A percentile compares a stretch with the other conserved stretches of the same genome.
phyloP scores from a whole-genome alignment of 2,797 vertebrate species.

The Eidolon dupreanum region DNA sequence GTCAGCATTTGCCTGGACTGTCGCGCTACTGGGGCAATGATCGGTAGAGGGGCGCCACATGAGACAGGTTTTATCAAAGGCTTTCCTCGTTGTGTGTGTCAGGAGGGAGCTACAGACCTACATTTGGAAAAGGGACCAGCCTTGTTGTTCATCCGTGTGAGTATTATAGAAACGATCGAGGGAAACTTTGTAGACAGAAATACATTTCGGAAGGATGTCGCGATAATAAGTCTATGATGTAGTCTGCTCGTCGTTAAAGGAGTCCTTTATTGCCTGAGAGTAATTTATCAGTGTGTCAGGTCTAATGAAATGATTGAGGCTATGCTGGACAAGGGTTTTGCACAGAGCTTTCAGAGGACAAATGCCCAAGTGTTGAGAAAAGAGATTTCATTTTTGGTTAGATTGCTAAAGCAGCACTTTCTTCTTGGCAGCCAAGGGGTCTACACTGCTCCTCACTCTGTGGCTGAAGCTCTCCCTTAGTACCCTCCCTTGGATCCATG shows the following conservation, averaged over 20 bases:
- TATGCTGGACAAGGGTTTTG: not conserved
- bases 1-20: not conserved
- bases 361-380: not conserved
- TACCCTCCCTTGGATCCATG: not conserved
- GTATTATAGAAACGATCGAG: not conserved
- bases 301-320: not conserved
- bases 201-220: not conserved
- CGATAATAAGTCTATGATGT: not conserved
- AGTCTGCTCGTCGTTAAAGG: not conserved
- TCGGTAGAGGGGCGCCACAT: not conserved
- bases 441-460: not conserved
- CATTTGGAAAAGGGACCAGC: slow-evolving; percentile 56
- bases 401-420: slow-evolving; percentile 17
- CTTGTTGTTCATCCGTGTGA: slow-evolving; percentile 57
- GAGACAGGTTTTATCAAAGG: slow-evolving; percentile 59
- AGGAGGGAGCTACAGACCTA: not conserved
- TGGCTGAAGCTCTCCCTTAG: not conserved
- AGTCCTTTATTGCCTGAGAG: not conserved
- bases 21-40: not conserved
- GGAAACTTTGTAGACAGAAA: not conserved
- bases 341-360: not conserved
- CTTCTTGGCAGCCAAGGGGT: not conserved
- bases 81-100: slow-evolving; percentile 35
- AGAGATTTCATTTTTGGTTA: not conserved
- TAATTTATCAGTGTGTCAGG: not conserved